A percentile compares a stretch with the other conserved stretches of the same genome.
Evolutionary conservation across 2,113 vertebrate species (phyloP).

Genomic region (Heterotis niloticus): DNA sequence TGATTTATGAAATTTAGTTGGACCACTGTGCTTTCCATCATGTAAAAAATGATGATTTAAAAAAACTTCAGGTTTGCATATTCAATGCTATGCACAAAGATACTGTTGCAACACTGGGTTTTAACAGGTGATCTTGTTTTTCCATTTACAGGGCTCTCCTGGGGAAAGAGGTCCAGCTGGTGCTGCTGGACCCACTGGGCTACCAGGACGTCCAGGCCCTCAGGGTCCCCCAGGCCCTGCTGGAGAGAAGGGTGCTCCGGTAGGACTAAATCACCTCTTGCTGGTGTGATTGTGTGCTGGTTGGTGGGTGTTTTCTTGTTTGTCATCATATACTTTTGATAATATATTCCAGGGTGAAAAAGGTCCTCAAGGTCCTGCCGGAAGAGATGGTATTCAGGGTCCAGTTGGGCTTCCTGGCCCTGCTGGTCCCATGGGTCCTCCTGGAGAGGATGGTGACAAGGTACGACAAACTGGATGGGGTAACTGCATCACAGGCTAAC

Average conservation of each 20-base stretch:
- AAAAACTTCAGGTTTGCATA: too few relatives aligned
- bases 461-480: constrained; percentile 43
- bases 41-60: too few relatives aligned
- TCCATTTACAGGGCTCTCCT: constrained; percentile 60
- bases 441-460: constrained; percentile 79
- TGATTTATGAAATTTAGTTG: too few relatives aligned
- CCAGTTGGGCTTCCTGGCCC: constrained; percentile 86
- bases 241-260: constrained; percentile 43
- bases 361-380: constrained; percentile 74
- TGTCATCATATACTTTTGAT: neutral
- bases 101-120: neutral
- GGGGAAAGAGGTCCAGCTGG: constrained; percentile 62
- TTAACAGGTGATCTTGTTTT: neutral
- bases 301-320: neutral
- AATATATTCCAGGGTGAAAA: constrained; percentile 67
- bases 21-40: too few relatives aligned
- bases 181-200: constrained; percentile 54
- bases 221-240: constrained; percentile 63
- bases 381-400: constrained; percentile 81
- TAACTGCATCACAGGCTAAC: neutral
- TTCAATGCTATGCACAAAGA: too few relatives aligned
- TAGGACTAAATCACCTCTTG: constrained; percentile 1
- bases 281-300: too few relatives aligned
- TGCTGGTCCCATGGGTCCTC: constrained; percentile 70
- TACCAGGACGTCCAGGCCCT: constrained; percentile 58